phyloP scores from a whole-genome alignment of 2,113 vertebrate genomes.

The Oxyruncus cristatus region DNA sequence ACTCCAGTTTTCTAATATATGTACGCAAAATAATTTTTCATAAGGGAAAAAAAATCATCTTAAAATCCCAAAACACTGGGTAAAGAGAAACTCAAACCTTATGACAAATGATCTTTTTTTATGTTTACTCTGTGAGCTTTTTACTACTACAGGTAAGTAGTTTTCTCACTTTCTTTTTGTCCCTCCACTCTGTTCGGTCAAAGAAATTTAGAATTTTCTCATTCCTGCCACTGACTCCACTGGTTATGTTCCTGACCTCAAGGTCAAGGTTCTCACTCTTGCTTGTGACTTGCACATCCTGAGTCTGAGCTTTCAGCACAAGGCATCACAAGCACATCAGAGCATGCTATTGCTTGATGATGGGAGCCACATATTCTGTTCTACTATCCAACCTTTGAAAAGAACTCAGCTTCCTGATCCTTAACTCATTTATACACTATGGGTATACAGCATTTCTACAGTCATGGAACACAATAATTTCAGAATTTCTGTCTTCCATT shows the following conservation, averaged over 20 bases:
- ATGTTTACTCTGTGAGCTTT: background rate
- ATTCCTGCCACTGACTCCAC: background rate
- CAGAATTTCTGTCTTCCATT: background rate
- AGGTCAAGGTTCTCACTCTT: background rate
- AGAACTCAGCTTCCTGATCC: background rate
- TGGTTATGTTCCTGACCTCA: background rate
- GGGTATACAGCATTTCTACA: background rate
- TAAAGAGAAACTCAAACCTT: background rate
- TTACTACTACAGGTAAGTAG: background rate
- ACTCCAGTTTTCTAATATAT: background rate
- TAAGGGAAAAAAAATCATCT: background rate
- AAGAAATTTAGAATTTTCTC: background rate
- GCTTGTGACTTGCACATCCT: background rate
- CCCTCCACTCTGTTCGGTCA: background rate
- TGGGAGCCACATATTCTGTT: background rate
- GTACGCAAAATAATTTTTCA: background rate
- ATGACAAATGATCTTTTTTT: background rate
- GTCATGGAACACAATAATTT: background rate
- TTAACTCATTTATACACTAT: background rate
- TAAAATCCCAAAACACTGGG: background rate
- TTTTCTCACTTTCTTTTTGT: background rate
- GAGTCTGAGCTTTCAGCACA: background rate
- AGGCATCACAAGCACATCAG: background rate
- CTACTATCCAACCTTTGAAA: background rate
- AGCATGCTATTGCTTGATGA: fast-evolving